These are phyloP conservation scores for Zaprionus gabonicus DNA, from an alignment of 1,140 invertebrate species.

Conservation along the genomic window DNA sequence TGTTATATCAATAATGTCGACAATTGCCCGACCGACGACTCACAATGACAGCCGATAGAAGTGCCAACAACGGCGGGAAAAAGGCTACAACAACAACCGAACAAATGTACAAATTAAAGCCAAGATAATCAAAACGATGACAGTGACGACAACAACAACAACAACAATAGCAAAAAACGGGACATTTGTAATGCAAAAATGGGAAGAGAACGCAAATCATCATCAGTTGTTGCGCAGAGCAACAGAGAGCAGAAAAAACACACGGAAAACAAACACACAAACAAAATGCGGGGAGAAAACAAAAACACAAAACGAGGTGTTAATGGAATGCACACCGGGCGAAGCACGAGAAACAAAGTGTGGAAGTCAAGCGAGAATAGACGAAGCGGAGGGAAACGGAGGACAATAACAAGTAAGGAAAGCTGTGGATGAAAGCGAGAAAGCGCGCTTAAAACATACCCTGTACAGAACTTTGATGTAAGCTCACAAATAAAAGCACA, in stretches of 20 bases:
- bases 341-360: constrained; percentile 35
- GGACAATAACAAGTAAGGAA: not conserved
- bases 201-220: constrained; percentile 40
- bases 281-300: not conserved
- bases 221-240: not conserved
- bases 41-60: constrained; percentile 37
- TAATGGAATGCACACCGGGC: constrained; percentile 68
- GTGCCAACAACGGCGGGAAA: not conserved
- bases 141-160: constrained; percentile 29
- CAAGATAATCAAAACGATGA: constrained; percentile 70
- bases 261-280: constrained; percentile 4
- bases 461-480: not conserved
- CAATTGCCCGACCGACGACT: constrained; percentile 54
- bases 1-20: constrained; percentile 73
- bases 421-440: not conserved
- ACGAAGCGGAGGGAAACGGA: not conserved
- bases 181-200: constrained; percentile 71
- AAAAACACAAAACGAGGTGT: constrained; percentile 57
- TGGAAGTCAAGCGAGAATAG: not conserved
- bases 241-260: constrained; percentile 13
- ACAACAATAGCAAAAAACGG: constrained; percentile 30
- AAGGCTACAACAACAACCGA: constrained; percentile 13
- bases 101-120: constrained; percentile 69
- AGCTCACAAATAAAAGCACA: not conserved
- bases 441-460: not conserved